phyloP scores from a whole-genome alignment of 2,113 vertebrate species.

The Chlamydotis undulata region DNA sequence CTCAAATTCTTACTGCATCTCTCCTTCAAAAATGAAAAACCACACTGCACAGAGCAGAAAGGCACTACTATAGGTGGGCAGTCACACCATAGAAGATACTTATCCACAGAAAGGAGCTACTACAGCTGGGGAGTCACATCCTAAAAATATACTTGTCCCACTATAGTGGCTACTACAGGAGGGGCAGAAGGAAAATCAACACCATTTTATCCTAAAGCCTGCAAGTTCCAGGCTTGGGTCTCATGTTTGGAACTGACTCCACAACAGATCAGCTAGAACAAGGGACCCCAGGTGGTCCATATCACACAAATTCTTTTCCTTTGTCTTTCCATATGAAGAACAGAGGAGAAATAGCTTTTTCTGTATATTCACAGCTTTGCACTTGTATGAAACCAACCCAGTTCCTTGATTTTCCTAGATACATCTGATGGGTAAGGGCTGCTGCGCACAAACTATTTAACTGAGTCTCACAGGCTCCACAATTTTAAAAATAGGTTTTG shows the following conservation, averaged over 20 bases:
- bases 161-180: neutral
- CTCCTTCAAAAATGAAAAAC: neutral
- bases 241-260: neutral
- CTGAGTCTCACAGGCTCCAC: neutral
- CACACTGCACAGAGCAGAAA: neutral
- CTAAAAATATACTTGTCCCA: neutral
- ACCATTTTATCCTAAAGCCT: neutral
- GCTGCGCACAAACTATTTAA: neutral
- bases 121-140: neutral
- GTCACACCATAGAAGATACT: neutral
- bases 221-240: neutral
- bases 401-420: neutral
- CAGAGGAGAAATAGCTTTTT: neutral
- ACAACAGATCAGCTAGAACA: neutral
- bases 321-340: neutral
- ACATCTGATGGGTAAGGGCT: neutral
- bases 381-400: neutral
- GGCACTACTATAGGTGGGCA: neutral
- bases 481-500: neutral
- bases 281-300: neutral
- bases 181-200: neutral
- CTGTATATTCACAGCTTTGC: neutral
- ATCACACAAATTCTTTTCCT: neutral
- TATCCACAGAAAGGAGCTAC: neutral
- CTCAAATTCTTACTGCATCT: neutral